A percentile compares a stretch with the other conserved stretches of the same genome.
These are phyloP conservation scores for Elysia crispata DNA, from an alignment of 2,888 invertebrate genomes.

Conservation along the genomic window DNA sequence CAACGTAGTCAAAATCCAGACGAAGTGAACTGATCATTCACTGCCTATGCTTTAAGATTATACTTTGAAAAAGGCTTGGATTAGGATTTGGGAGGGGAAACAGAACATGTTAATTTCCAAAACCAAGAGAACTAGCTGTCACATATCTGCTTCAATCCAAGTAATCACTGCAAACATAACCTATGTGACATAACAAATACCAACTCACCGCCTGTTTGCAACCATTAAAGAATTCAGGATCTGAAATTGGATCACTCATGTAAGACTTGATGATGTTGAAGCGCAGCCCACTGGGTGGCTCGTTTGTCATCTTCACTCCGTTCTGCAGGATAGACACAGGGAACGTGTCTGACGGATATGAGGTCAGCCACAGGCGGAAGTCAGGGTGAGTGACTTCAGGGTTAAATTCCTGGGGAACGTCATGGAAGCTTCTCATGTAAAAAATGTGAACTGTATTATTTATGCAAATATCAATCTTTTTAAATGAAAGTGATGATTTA, in stretches of 20 bases:
- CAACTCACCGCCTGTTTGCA: constrained; percentile 72
- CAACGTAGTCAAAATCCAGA: too few relatives aligned
- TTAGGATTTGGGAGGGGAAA: too few relatives aligned
- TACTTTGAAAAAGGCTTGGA: too few relatives aligned
- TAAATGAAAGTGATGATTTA: too few relatives aligned
- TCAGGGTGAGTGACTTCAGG: constrained; percentile 78
- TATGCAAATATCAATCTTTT: too few relatives aligned
- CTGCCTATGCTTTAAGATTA: too few relatives aligned
- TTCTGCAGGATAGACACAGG: constrained; percentile 79
- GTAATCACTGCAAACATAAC: neutral
- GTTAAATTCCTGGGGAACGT: constrained; percentile 73
- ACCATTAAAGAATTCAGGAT: constrained; percentile 87
- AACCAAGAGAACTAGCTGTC: too few relatives aligned
- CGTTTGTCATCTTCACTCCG: constrained; percentile 79
- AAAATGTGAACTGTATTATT: neutral
- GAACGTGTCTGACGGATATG: constrained; percentile 77
- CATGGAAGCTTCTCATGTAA: too few relatives aligned
- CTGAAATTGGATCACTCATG: constrained; percentile 90
- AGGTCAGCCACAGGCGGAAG: constrained; percentile 79
- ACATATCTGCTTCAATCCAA: too few relatives aligned
- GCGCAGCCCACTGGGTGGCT: constrained; percentile 78
- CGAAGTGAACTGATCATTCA: too few relatives aligned
- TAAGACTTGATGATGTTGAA: constrained; percentile 80
- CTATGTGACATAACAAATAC: neutral
- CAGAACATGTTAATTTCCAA: too few relatives aligned